A percentile compares a stretch with the other conserved stretches of the same genome.
phyloP scores from a whole-genome alignment of 2,888 invertebrate genomes.

The Synergus laeviventris region DNA sequence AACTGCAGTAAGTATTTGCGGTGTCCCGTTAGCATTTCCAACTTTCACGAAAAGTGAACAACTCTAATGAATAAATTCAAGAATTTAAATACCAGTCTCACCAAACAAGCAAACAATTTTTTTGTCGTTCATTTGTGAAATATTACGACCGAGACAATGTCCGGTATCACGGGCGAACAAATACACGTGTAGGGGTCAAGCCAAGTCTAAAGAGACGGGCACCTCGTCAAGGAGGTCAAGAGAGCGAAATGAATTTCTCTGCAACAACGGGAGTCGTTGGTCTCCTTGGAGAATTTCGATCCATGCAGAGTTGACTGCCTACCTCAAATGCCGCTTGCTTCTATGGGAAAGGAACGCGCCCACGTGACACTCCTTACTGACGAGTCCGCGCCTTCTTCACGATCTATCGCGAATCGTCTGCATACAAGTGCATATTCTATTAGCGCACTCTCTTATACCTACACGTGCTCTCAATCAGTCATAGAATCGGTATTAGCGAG shows the following conservation, averaged over 20 bases:
- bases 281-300: slow-evolving; percentile 49
- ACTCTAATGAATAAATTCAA: background rate
- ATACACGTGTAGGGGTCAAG: slow-evolving; percentile 29
- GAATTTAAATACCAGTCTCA: background rate
- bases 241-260: slow-evolving; percentile 46
- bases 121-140: background rate
- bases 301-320: slow-evolving; percentile 40
- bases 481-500: background rate
- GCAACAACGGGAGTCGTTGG: slow-evolving; percentile 34
- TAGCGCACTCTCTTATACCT: slow-evolving; percentile 21
- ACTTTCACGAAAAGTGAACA: background rate
- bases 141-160: slow-evolving; percentile 21
- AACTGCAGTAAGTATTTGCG: background rate
- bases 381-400: slow-evolving; percentile 56
- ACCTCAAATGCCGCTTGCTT: slow-evolving; percentile 43
- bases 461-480: slow-evolving; percentile 26
- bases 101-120: background rate
- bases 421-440: slow-evolving; percentile 34
- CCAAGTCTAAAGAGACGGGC: slow-evolving; percentile 10
- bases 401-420: slow-evolving; percentile 28
- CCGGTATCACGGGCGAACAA: slow-evolving; percentile 14
- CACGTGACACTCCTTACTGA: slow-evolving; percentile 63
- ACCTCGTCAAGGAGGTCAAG: slow-evolving; percentile 34
- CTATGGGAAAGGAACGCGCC: slow-evolving; percentile 65
- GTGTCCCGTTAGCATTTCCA: background rate